These are phyloP conservation scores for Cinclus cinclus DNA, from an alignment of 2,113 vertebrate species.

Conservation along the genomic window DNA sequence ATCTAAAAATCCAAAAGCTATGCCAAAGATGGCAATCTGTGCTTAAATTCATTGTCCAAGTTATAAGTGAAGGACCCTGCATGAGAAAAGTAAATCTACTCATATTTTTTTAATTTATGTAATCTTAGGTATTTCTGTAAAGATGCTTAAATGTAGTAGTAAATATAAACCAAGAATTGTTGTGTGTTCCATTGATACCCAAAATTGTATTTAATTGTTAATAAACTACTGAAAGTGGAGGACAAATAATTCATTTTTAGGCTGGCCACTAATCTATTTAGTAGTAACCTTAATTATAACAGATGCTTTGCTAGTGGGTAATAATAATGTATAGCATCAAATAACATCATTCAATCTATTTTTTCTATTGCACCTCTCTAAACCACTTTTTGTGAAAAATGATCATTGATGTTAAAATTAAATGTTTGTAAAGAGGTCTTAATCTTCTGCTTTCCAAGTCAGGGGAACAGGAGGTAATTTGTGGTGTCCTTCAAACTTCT, in stretches of 20 bases:
- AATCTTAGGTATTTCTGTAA: background rate
- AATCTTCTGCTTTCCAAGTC: background rate
- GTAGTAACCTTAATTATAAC: background rate
- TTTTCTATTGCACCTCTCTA: background rate
- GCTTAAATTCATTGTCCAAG: background rate
- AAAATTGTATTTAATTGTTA: background rate
- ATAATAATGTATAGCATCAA: background rate
- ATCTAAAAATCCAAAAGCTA: background rate
- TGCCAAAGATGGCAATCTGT: background rate
- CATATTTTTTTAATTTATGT: background rate
- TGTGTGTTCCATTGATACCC: background rate
- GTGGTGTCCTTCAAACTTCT: background rate
- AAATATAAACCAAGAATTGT: background rate
- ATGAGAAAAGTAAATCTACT: background rate
- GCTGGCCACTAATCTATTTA: background rate
- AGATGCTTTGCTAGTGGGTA: background rate
- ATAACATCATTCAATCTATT: background rate
- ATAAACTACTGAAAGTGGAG: background rate
- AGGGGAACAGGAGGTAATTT: background rate
- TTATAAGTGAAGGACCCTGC: background rate
- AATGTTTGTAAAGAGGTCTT: background rate
- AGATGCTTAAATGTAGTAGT: background rate
- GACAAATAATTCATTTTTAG: background rate
- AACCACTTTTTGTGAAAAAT: background rate
- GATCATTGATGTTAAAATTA: background rate